Percentiles rank a stretch among this genome's conserved stretches.
Evolutionary conservation across 1,140 invertebrate species (phyloP).

Genomic region (Drosophila sucinea): DNA sequence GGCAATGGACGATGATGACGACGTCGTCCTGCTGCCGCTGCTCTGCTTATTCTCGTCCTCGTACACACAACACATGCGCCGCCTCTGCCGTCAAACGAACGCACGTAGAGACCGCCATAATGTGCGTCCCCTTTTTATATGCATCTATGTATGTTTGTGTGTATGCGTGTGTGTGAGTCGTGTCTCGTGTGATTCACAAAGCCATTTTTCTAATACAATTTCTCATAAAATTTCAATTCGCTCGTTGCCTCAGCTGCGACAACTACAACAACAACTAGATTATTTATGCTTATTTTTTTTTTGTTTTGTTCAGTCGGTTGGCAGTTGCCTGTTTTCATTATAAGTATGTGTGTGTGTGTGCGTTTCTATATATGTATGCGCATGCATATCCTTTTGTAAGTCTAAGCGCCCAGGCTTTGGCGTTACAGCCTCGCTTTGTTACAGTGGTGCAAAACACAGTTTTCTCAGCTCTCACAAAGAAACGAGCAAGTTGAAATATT

Average conservation of each 20-base stretch:
- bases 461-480: background rate
- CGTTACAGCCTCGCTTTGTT: conserved; percentile 1
- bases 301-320: conserved; percentile 32
- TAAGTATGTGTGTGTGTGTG: background rate
- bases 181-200: conserved; percentile 71
- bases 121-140: conserved; percentile 72
- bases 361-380: background rate
- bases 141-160: conserved; percentile 28
- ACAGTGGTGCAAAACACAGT: conserved; percentile 31
- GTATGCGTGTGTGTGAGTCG: conserved; percentile 17
- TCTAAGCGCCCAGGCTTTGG: conserved; percentile 68
- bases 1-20: conserved; percentile 68
- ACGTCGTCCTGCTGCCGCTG: conserved; percentile 59
- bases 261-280: conserved; percentile 62
- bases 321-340: conserved; percentile 62
- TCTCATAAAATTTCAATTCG: conserved; percentile 79
- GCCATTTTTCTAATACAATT: conserved; percentile 78
- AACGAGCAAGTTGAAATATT: background rate
- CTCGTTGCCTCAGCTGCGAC: conserved; percentile 67
- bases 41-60: conserved; percentile 19
- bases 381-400: conserved; percentile 66
- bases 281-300: conserved; percentile 72
- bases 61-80: conserved; percentile 16
- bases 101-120: conserved; percentile 74
- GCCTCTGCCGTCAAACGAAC: conserved; percentile 50